Percentiles rank a stretch among this genome's conserved stretches.
These are phyloP conservation scores for Sarcophaga rosellei DNA, from an alignment of 2,888 invertebrate species.

Conservation along the genomic window DNA sequence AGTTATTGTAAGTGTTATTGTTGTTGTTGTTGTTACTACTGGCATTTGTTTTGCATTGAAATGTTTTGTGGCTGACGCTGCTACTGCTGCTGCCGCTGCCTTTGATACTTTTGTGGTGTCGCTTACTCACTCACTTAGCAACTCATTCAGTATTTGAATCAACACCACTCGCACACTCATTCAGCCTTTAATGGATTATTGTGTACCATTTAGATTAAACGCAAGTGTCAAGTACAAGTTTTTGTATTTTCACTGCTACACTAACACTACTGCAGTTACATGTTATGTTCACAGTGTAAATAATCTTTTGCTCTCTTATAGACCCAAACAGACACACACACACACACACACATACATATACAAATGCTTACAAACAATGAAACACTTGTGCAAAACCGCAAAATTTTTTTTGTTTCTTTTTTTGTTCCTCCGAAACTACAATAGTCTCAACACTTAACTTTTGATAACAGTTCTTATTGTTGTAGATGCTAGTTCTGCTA, in stretches of 20 bases:
- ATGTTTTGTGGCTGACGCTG: background rate
- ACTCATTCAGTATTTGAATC: constrained; percentile 36
- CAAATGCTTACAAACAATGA: background rate
- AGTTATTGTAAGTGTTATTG: background rate
- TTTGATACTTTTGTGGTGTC: constrained; percentile 3
- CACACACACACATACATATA: no score
- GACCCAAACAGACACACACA: background rate
- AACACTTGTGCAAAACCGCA: constrained; percentile 59
- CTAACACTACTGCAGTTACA: background rate
- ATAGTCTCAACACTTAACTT: constrained; percentile 57
- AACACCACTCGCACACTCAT: constrained; percentile 18
- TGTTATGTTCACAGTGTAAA: constrained; percentile 10
- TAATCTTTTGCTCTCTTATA: constrained; percentile 6
- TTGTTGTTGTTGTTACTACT: constrained; percentile 33
- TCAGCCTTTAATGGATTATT: constrained; percentile 61
- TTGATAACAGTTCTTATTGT: constrained; percentile 21
- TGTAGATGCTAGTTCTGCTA: constrained; percentile 2
- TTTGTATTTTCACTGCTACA: constrained; percentile 19
- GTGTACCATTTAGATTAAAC: constrained; percentile 60
- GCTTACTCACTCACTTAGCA: constrained; percentile 47
- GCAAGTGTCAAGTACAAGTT: constrained; percentile 67
- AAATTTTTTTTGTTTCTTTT: constrained; percentile 47
- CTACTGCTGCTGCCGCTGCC: background rate
- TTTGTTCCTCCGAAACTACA: constrained; percentile 14
- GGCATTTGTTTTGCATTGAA: constrained; percentile 3